Evolutionary conservation across 2,113 vertebrate species (phyloP).

Genomic region (Climacteris rufus): DNA sequence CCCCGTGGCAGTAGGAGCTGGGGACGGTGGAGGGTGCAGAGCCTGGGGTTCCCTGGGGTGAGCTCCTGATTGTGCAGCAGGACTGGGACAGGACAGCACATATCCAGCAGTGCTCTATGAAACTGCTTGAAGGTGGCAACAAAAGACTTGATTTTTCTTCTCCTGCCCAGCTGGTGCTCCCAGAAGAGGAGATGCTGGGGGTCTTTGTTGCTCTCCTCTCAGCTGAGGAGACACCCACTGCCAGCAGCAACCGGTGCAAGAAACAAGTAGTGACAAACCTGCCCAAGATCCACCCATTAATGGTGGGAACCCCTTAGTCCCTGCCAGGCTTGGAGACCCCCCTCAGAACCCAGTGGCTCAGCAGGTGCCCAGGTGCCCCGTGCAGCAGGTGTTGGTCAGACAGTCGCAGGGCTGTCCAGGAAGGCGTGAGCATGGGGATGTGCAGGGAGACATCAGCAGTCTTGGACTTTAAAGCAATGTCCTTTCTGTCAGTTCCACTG

Average conservation of each 20-base stretch:
- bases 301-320: neutral
- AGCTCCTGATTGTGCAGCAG: neutral
- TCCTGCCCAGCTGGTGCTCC: neutral
- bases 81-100: neutral
- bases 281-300: neutral
- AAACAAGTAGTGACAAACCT: rapidly evolving
- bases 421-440: rapidly evolving
- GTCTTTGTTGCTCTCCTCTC: neutral
- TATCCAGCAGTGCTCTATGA: neutral
- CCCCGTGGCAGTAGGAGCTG: neutral
- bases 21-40: neutral
- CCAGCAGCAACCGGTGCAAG: neutral
- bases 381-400: neutral
- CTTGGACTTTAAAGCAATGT: neutral
- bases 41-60: neutral
- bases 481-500: neutral
- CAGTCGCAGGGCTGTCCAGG: neutral
- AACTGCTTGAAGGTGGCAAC: neutral
- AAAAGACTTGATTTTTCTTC: neutral
- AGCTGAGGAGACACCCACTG: rapidly evolving
- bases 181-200: neutral
- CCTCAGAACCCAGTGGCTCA: neutral
- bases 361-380: rapidly evolving
- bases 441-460: neutral
- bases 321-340: neutral